Evolutionary conservation across 2,113 vertebrate genomes (phyloP).

Genomic region (Eubucco bourcierii): DNA sequence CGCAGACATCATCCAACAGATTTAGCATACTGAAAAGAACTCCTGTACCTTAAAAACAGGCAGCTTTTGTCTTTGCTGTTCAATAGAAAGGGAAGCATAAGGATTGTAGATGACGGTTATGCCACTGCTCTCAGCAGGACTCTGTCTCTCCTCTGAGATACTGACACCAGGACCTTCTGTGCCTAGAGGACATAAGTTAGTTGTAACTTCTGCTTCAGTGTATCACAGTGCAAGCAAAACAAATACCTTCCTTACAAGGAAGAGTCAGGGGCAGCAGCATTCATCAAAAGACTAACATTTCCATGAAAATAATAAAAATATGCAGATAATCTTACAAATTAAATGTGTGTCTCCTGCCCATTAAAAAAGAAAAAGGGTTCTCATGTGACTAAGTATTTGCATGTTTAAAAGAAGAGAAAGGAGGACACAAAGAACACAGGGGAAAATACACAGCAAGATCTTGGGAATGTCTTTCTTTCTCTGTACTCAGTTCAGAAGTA

Average conservation of each 20-base stretch:
- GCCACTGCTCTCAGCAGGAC: slow-evolving; percentile 83
- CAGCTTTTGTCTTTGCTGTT: slow-evolving; percentile 96
- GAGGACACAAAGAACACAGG: not conserved
- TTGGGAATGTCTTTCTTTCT: not conserved
- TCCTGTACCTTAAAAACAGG: slow-evolving; percentile 92
- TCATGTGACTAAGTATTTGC: not conserved
- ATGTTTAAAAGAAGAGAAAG: not conserved
- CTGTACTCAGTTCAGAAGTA: not conserved
- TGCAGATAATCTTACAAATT: not conserved
- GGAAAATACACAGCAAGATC: not conserved
- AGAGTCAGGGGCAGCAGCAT: not conserved
- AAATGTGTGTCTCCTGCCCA: not conserved
- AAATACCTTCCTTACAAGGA: accelerated
- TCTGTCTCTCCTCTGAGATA: slow-evolving; percentile 89
- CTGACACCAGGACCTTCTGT: slow-evolving; percentile 89
- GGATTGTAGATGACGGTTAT: slow-evolving; percentile 91
- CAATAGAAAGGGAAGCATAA: slow-evolving; percentile 90
- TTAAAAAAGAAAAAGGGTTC: not conserved
- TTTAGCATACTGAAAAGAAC: not conserved
- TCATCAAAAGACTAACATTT: not conserved
- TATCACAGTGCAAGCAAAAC: not conserved
- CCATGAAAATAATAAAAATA: not conserved
- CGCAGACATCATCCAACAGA: not conserved
- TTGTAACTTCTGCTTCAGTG: not conserved
- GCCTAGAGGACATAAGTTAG: slow-evolving; percentile 73